phyloP scores from a whole-genome alignment of 2,888 invertebrate genomes.

The Thyatira batis region DNA sequence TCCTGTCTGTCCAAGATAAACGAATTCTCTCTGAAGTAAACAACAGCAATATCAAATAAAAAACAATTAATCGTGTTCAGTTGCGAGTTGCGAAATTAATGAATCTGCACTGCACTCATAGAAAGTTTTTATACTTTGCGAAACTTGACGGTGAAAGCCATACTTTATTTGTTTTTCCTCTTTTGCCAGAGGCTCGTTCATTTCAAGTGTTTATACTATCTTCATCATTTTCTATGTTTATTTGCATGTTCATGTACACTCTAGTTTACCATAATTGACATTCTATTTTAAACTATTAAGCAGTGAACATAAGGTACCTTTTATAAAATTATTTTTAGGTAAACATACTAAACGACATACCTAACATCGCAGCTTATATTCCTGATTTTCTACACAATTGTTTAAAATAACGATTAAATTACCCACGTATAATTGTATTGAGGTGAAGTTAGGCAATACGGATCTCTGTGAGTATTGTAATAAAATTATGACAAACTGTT shows the following conservation, averaged over 20 bases:
- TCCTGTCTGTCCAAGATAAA: neutral
- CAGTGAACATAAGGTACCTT: no score
- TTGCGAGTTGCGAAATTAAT: conserved; percentile 47
- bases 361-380: no score
- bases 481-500: neutral
- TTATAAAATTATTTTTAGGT: no score
- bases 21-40: neutral
- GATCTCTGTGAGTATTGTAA: neutral
- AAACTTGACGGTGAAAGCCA: conserved; percentile 50
- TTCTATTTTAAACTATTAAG: no score
- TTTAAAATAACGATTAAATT: no score
- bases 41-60: neutral
- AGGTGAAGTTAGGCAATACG: neutral
- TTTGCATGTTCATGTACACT: no score
- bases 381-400: no score
- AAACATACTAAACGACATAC: no score
- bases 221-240: neutral
- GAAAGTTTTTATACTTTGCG: conserved; percentile 36
- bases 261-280: no score
- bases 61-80: neutral
- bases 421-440: no score
- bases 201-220: neutral
- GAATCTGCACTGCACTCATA: conserved; percentile 51
- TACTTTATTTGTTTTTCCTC: conserved; percentile 27
- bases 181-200: conserved; percentile 4